These are phyloP conservation scores for Phylloscopus trochiloides DNA, from an alignment of 2,113 vertebrate species.

Conservation along the genomic window DNA sequence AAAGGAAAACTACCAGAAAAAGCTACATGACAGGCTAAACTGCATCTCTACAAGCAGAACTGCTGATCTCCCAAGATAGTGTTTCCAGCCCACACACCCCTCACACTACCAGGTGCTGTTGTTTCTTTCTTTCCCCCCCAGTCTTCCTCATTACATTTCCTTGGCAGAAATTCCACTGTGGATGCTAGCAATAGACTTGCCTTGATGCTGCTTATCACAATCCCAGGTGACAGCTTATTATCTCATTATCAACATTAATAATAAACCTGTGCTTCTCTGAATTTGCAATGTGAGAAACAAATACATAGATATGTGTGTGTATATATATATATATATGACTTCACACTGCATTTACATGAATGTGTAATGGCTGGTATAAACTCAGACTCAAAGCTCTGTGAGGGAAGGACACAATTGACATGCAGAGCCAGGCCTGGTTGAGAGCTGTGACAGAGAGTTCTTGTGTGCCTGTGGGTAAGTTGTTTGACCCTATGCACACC, in stretches of 20 bases:
- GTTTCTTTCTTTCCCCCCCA: background rate
- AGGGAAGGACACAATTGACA: background rate
- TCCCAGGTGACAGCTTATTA: slow-evolving; percentile 44
- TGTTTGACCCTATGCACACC: background rate
- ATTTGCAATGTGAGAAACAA: background rate
- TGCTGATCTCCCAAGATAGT: slow-evolving; percentile 40
- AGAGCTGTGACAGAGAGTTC: background rate
- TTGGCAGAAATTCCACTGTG: slow-evolving; percentile 38
- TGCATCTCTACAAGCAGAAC: slow-evolving; percentile 16
- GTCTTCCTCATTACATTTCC: background rate
- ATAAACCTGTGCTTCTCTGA: slow-evolving; percentile 14
- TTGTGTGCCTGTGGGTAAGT: background rate
- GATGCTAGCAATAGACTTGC: slow-evolving; percentile 25
- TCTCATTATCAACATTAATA: slow-evolving; percentile 58
- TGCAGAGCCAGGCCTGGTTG: background rate
- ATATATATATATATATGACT: background rate
- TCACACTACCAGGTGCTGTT: background rate
- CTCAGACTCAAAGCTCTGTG: background rate
- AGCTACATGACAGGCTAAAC: slow-evolving; percentile 31
- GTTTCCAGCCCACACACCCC: slow-evolving; percentile 15
- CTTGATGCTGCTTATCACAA: slow-evolving; percentile 21
- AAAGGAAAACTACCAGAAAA: slow-evolving; percentile 26
- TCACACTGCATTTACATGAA: slow-evolving; percentile 4
- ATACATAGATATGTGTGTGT: background rate
- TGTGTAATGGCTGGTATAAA: background rate